Base-by-base conservation (phyloP, 2,113 vertebrate genomes). In the Oostethus manadensis region DNA sequence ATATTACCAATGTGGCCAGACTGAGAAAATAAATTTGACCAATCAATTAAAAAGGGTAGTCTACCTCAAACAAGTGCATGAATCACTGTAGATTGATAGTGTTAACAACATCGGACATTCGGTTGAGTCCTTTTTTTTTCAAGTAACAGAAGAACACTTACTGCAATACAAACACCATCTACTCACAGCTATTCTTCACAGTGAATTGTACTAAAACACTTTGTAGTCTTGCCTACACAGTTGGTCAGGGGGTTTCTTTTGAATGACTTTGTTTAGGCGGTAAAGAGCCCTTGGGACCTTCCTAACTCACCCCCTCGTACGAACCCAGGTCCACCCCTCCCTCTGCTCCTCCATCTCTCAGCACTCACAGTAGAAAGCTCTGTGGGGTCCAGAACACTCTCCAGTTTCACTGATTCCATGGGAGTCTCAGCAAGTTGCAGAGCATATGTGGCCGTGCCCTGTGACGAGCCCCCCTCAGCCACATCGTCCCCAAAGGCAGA, bases 331-430 rank as follows among this genome's bases (percentile, higher is more conserved):
- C 72, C 72, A 54, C 72, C 74, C 73, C 70, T 69, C 78, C 80
- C 76, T 79, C 79, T 72, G 71, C 62, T 76, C 83, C 82, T 86
- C 90, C 88, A 89, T 92, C 91, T 92, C 89, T 92, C 90, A 92
- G 90, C 91, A 95, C 94, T 98, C 93, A 98, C 97, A 88, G 96
- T 97, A 91, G 97, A 96, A 93, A 98, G 92, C 79, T 97, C 95
- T 74, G 93, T 92, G 81, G 95, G 92, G 87, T 98, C 94, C 92
- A 94, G 90, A 81, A 94, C 91, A 81, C 77, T 91, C 84, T 93
- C 93, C 86, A 87, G 73, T 90, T 89, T 91, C 84, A 83, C 67
- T 83, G 81, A 85, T 73, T 88, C 88, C 77, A 78, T 74, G 78
- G 80, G 83, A 81, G 87, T 74, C 74, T 56, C 81, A 70, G 86